Base-by-base conservation (phyloP, 2,797 vertebrate genomes). In the Lagodon rhomboides region DNA sequence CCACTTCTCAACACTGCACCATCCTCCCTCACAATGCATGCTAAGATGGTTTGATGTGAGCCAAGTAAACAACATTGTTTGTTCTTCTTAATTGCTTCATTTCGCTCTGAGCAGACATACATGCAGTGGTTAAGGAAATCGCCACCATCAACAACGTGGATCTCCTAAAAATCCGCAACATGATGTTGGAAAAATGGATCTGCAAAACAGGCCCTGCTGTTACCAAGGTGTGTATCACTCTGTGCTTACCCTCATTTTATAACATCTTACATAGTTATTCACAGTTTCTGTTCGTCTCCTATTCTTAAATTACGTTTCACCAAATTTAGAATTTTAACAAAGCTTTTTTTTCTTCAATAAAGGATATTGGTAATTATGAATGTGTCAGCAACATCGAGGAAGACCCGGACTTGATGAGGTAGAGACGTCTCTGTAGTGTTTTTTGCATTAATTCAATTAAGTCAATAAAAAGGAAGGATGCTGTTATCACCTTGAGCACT, bases 151-250 rank as follows among this genome's bases (percentile, higher is more conserved):
- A 98, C 66, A 90, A 94, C n/a, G 87, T 98, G 81, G 96, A 98
- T 73, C 95, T 98, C 82, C 89, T 95, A 43, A 97, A 98, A 91
- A 96, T 98, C 53, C 93, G 96, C 66, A 96, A 96, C 79, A 94
- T 96, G 73, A 89, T 99, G 74, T 85, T 99, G 87, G 97, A 98
- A 76, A 97, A 97, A 67, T 99, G 97, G 97, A 94, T 99, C 59
- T 99, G 97, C 74, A 96, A 96, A 50, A 95, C 92, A 0, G 78
- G 87, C 1, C 84, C 87, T 0, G 93, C 94, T 6, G 89, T 91
- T 43, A 86, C 93, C 12, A 93, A 93, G 89, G 97, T 98, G 76
- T 91, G 95, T 88, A 10, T 38, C 38, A 12, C 20, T 17, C 16
- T 38, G 12, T 23, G 20, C 23, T 25, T 4, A 13, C 9, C 12